A percentile compares a stretch with the other conserved stretches of the same genome.
phyloP scores from a whole-genome alignment of 2,888 invertebrate genomes.

The Acronicta leporina region DNA sequence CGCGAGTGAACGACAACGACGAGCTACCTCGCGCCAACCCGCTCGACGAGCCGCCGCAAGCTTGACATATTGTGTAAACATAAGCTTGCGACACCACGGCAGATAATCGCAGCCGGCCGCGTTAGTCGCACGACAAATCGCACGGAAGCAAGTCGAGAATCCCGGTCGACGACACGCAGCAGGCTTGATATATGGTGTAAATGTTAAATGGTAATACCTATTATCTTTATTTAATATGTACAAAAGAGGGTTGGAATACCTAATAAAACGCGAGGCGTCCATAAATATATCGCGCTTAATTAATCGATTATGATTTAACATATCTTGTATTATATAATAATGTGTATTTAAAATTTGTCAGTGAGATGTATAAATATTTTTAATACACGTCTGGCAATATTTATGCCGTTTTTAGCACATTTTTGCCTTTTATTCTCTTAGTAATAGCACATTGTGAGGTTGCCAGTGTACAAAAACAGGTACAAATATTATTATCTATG shows the following conservation, averaged over 20 bases:
- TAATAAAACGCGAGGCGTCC: neutral
- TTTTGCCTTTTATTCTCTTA: slow-evolving; percentile 23
- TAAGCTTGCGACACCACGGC: slow-evolving; percentile 1
- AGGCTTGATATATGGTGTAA: slow-evolving; percentile 8
- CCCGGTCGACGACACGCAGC: neutral
- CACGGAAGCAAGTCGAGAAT: slow-evolving; percentile 1
- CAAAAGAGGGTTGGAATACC: neutral
- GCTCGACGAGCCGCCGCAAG: slow-evolving; percentile 85
- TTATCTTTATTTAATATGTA: slow-evolving; percentile 12
- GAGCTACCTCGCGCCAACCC: slow-evolving; percentile 82
- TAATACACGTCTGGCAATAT: slow-evolving; percentile 11
- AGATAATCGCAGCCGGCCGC: neutral
- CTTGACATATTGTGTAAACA: slow-evolving; percentile 67
- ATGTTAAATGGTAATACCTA: slow-evolving; percentile 3
- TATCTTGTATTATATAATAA: slow-evolving; percentile 21
- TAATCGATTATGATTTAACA: neutral
- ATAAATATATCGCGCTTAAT: neutral
- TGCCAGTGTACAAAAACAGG: slow-evolving; percentile 5
- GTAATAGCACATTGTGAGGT: slow-evolving; percentile 11
- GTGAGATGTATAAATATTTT: slow-evolving; percentile 5
- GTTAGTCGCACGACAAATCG: slow-evolving; percentile 9
- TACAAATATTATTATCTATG: neutral
- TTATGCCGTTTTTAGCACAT: slow-evolving; percentile 13
- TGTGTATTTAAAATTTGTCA: slow-evolving; percentile 18
- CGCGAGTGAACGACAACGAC: slow-evolving; percentile 43